phyloP scores from a whole-genome alignment of 2,888 invertebrate species.

The Neoitamus cyanurus region DNA sequence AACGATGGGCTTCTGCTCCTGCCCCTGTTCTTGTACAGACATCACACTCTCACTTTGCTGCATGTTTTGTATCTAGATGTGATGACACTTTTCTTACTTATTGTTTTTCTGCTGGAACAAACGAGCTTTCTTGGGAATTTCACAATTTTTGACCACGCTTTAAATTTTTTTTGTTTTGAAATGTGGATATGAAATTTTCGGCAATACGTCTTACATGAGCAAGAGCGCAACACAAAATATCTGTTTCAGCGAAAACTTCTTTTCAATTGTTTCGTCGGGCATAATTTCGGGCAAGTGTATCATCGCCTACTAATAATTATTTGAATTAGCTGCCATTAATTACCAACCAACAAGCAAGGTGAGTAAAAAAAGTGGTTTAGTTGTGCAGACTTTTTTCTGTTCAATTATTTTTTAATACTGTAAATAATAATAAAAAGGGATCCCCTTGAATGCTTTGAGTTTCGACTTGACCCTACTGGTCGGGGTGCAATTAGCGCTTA shows the following conservation, averaged over 20 bases:
- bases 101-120: background rate
- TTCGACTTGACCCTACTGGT: no score
- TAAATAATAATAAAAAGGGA: no score
- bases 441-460: no score
- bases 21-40: background rate
- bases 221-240: conserved; percentile 50
- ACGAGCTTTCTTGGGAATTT: background rate
- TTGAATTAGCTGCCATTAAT: background rate
- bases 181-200: conserved; percentile 27
- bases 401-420: no score
- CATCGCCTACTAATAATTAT: background rate
- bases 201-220: conserved; percentile 27
- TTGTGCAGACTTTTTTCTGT: no score
- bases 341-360: background rate
- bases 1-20: background rate
- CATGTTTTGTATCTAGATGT: background rate
- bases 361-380: no score
- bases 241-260: background rate
- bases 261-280: conserved; percentile 7
- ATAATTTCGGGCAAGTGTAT: background rate
- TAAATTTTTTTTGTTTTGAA: conserved; percentile 37
- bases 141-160: conserved; percentile 22
- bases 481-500: no score
- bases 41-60: conserved; percentile 20
- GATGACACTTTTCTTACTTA: background rate